Percentiles rank a stretch among this genome's conserved stretches.
Evolutionary conservation across 2,797 vertebrate species (phyloP).

Genomic region (Dryobates pubescens): DNA sequence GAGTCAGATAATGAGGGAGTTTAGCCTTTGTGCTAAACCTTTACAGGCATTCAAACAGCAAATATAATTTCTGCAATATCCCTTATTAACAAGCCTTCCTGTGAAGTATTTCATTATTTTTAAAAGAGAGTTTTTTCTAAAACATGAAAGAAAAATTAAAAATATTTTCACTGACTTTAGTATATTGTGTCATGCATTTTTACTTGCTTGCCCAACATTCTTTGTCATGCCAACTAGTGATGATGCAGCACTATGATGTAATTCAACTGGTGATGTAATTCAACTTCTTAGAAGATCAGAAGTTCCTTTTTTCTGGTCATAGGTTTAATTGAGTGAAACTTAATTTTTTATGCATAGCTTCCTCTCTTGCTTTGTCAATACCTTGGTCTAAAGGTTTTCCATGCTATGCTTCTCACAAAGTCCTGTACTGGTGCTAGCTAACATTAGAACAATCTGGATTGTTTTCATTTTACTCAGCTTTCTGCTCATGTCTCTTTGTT

Average conservation of each 20-base stretch:
- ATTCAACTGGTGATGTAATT: not conserved
- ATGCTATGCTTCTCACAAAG: not conserved
- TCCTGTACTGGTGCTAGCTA: not conserved
- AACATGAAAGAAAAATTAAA: too few species aligned
- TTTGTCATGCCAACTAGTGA: not conserved
- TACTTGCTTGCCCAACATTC: not conserved
- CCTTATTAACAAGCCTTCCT: not conserved
- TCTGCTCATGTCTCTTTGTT: not conserved
- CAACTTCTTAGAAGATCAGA: not conserved
- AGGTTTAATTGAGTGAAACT: not conserved
- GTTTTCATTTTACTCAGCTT: not conserved
- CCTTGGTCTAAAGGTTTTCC: not conserved
- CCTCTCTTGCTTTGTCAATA: not conserved
- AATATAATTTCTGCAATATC: not conserved
- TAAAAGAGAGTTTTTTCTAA: not conserved
- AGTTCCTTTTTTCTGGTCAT: not conserved
- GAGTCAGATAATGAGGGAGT: too few species aligned
- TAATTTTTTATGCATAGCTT: not conserved
- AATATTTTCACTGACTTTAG: not conserved
- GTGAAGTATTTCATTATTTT: not conserved
- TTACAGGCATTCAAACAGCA: not conserved
- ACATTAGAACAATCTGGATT: not conserved
- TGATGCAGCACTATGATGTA: not conserved
- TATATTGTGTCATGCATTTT: not conserved
- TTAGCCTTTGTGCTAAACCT: too few species aligned